Percentiles rank a stretch among this genome's conserved stretches.
These are phyloP conservation scores for Anguilla pacifica DNA, from an alignment of 2,797 vertebrate species.

Conservation along the genomic window DNA sequence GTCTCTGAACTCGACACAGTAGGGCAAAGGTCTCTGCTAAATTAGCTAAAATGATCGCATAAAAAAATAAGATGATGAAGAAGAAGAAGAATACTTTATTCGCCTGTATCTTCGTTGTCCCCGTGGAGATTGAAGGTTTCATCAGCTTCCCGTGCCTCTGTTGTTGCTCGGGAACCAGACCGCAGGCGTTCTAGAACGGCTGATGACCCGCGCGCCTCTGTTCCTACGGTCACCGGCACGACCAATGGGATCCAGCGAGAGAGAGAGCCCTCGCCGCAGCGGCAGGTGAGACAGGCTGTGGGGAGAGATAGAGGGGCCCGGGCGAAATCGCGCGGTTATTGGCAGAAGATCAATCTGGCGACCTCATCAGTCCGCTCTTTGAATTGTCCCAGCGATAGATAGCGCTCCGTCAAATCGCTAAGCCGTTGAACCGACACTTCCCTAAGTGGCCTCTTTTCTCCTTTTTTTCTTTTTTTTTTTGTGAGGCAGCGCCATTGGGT, in stretches of 20 bases:
- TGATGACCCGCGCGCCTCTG: background rate
- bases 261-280: background rate
- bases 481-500: too few relatives aligned
- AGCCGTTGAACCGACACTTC: background rate
- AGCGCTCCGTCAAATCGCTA: background rate
- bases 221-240: background rate
- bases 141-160: background rate
- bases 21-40: background rate
- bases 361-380: constrained; percentile 2
- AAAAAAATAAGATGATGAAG: background rate
- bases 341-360: background rate
- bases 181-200: background rate
- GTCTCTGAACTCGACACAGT: too few relatives aligned
- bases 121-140: background rate
- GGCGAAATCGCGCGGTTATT: background rate
- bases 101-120: background rate
- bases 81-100: background rate
- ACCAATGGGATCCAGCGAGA: background rate
- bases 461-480: background rate
- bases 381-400: background rate
- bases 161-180: background rate
- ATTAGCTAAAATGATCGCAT: background rate
- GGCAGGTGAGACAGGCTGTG: background rate
- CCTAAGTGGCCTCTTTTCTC: background rate
- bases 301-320: background rate